Evolutionary conservation across 2,113 vertebrate species (phyloP).

Genomic region (Progne subis): DNA sequence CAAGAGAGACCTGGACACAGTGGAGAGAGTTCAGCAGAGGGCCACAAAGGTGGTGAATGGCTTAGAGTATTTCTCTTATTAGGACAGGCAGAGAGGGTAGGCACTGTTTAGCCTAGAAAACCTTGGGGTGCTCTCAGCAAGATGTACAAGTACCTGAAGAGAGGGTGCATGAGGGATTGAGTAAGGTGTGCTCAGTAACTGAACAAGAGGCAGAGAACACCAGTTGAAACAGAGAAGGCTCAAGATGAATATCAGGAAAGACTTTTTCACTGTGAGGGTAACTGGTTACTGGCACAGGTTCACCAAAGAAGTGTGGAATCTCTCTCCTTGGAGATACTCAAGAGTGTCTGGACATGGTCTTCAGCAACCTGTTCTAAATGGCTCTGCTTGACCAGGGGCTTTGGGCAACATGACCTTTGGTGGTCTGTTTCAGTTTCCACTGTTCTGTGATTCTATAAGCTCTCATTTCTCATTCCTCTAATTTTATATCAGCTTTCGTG

Average conservation of each 20-base stretch:
- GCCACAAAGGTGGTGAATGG: background rate
- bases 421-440: background rate
- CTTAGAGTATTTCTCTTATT: background rate
- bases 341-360: background rate
- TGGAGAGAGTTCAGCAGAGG: background rate
- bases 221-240: background rate
- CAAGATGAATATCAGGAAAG: background rate
- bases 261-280: background rate
- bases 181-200: background rate
- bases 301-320: background rate
- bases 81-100: background rate
- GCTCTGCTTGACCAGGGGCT: background rate
- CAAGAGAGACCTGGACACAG: background rate
- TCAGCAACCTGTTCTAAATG: background rate
- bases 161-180: background rate
- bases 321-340: background rate
- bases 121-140: background rate
- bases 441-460: background rate
- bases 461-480: background rate
- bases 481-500: background rate
- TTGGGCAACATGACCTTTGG: background rate
- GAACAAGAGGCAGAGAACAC: accelerated
- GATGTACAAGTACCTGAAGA: background rate
- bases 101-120: background rate
- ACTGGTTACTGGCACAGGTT: background rate